These are phyloP conservation scores for Neoitamus cyanurus DNA, from an alignment of 2,888 invertebrate species.

Conservation along the genomic window DNA sequence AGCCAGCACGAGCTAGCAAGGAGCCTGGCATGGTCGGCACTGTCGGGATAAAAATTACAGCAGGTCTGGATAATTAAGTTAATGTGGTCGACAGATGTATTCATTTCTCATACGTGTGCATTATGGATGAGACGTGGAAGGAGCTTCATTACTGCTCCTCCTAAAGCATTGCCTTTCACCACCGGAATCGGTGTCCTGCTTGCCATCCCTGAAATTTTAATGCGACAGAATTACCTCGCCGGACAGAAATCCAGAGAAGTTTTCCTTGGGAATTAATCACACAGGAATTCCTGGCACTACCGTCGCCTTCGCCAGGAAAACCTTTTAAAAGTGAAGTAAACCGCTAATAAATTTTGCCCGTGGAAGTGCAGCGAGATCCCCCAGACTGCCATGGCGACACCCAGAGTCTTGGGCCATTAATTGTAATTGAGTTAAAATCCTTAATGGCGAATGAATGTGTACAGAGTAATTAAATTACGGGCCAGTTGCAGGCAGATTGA, in stretches of 20 bases:
- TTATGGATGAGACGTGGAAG: slow-evolving; percentile 24
- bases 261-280: slow-evolving; percentile 7
- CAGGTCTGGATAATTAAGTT: slow-evolving; percentile 22
- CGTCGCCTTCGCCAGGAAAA: not conserved
- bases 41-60: slow-evolving; percentile 8
- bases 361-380: not conserved
- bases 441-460: slow-evolving; percentile 24
- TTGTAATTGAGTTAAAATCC: slow-evolving; percentile 31
- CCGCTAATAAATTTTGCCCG: not conserved
- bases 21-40: not conserved
- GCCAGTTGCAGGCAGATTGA: slow-evolving; percentile 5
- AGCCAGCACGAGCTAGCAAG: not conserved
- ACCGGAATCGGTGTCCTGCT: not conserved
- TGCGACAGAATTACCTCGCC: not conserved
- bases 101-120: slow-evolving; percentile 28
- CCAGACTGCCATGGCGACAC: not conserved
- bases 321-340: not conserved
- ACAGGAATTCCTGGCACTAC: not conserved
- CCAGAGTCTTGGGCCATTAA: not conserved
- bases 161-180: slow-evolving; percentile 1
- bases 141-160: not conserved
- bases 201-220: slow-evolving; percentile 7
- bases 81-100: slow-evolving; percentile 26
- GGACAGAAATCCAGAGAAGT: not conserved
- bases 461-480: slow-evolving; percentile 27